phyloP scores from a whole-genome alignment of 2,797 vertebrate species.

The Pteronotus mesoamericanus region DNA sequence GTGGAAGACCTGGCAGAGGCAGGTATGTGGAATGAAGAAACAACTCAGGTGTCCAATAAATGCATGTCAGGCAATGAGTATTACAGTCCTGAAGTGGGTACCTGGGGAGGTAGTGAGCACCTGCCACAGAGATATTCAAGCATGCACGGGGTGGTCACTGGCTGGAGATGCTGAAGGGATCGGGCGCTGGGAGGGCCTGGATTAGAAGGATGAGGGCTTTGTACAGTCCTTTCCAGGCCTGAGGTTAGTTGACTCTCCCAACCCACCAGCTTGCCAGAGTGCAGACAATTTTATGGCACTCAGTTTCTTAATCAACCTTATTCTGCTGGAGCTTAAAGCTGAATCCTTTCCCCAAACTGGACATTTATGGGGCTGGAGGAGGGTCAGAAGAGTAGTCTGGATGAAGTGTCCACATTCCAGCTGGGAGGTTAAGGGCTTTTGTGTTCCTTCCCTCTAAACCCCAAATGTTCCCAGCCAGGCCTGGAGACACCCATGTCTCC shows the following conservation, averaged over 20 bases:
- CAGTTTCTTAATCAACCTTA: constrained; percentile 37
- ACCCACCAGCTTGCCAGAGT: neutral
- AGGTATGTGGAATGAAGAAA: neutral
- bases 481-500: neutral
- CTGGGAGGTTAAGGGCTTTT: constrained; percentile 52
- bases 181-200: neutral
- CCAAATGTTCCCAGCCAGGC: neutral
- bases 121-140: neutral
- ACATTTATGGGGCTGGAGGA: constrained; percentile 35
- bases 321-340: constrained; percentile 1
- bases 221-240: neutral
- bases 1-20: neutral
- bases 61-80: neutral
- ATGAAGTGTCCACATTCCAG: constrained; percentile 50
- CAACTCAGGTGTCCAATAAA: neutral
- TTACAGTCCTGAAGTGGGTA: neutral
- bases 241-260: neutral
- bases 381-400: neutral
- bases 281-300: constrained; percentile 23
- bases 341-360: constrained; percentile 41
- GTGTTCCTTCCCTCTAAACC: constrained; percentile 59
- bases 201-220: neutral
- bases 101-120: neutral
- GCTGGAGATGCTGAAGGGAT: neutral
- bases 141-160: neutral